Percentiles rank a stretch among this genome's conserved stretches.
phyloP scores from a whole-genome alignment of 2,888 invertebrate genomes.

The Drosophila melanosoma region DNA sequence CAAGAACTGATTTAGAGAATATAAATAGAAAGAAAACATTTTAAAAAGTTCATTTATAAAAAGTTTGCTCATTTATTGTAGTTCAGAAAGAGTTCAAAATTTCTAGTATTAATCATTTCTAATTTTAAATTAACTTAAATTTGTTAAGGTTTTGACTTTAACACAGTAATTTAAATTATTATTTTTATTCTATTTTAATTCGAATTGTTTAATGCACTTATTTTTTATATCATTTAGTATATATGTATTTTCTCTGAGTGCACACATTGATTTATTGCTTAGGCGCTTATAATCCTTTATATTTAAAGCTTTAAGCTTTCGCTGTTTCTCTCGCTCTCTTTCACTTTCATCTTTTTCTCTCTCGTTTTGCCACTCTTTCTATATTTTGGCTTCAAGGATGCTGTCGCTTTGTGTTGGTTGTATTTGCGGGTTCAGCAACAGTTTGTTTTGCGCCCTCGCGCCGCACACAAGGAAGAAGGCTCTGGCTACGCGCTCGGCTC shows the following conservation, averaged over 20 bases:
- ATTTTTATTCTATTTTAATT: too few species aligned
- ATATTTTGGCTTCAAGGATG: conserved; percentile 20
- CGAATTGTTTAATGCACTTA: neutral
- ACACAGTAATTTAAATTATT: too few species aligned
- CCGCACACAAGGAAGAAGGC: conserved; percentile 58
- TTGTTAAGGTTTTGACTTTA: too few species aligned
- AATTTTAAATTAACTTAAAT: too few species aligned
- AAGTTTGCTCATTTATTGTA: neutral
- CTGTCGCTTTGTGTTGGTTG: conserved; percentile 34
- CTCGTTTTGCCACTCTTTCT: conserved; percentile 9
- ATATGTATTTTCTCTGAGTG: neutral
- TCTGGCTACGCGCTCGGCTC: conserved; percentile 1
- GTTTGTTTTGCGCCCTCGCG: conserved; percentile 76
- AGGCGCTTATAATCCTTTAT: conserved; percentile 69
- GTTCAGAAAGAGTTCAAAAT: neutral
- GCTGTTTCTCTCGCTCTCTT: conserved; percentile 14
- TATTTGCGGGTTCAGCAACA: conserved; percentile 68
- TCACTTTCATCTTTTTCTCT: conserved; percentile 52
- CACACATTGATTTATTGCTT: conserved; percentile 65
- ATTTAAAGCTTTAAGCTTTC: conserved; percentile 64
- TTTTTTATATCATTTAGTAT: neutral
- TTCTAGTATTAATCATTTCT: neutral
- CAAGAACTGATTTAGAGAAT: neutral
- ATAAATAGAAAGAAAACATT: neutral
- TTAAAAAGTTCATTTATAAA: neutral